Evolutionary conservation across 92 coral and sea anemone species (phyloP).

Genomic region (Umimayanthus kanabou): DNA sequence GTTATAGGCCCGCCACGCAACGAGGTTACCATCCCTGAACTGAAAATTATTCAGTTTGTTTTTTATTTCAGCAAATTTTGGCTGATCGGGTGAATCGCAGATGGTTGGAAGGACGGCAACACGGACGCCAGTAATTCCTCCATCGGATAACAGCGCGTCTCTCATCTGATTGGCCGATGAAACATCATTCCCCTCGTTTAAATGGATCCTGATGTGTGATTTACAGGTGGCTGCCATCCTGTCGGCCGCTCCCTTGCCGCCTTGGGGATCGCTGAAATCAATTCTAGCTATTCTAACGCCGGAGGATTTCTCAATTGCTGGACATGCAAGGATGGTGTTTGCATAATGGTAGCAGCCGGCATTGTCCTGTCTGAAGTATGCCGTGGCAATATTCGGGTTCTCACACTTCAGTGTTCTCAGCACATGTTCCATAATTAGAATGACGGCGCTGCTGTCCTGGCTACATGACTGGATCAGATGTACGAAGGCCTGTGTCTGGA

Average conservation of each 20-base stretch:
- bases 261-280: constrained; percentile 22
- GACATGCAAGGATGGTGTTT: constrained; percentile 4
- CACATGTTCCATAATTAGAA: constrained; percentile 6
- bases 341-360: constrained; percentile 19
- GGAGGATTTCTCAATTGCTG: constrained; percentile 1
- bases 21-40: background rate
- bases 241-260: constrained; percentile 17
- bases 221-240: constrained; percentile 10
- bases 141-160: constrained; percentile 11
- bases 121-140: constrained; percentile 20
- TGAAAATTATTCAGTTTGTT: background rate
- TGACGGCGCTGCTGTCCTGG: constrained; percentile 18
- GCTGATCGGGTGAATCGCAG: constrained; percentile 1
- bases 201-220: constrained; percentile 4
- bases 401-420: constrained; percentile 11
- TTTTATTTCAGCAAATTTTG: background rate
- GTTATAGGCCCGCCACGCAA: background rate
- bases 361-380: constrained; percentile 19
- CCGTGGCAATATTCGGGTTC: constrained; percentile 4
- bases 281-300: constrained; percentile 2
- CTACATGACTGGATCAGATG: constrained; percentile 10
- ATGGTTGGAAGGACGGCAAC: constrained; percentile 12
- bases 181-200: constrained; percentile 6
- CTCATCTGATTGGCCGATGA: constrained; percentile 11
- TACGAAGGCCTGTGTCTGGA: background rate